A percentile compares a stretch with the other conserved stretches of the same genome.
These are phyloP conservation scores for Alectoris magna DNA, from an alignment of 2,797 vertebrate genomes.

Conservation along the genomic window DNA sequence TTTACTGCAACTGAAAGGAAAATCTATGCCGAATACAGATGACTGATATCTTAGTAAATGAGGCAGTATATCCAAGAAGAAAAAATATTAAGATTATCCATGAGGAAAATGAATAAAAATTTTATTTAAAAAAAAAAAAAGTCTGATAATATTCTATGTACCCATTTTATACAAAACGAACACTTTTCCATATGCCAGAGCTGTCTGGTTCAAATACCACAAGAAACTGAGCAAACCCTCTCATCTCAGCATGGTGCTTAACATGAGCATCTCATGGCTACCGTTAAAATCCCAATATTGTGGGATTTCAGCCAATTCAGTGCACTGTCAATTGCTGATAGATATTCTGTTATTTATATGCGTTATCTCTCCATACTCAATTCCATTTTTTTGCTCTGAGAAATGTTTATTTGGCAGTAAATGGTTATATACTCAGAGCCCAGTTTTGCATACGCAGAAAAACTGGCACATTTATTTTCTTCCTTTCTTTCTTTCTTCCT, in stretches of 20 bases:
- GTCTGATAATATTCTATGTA: background rate
- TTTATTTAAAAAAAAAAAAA: background rate
- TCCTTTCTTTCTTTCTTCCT: too few species aligned
- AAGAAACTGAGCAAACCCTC: background rate
- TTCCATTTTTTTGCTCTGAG: background rate
- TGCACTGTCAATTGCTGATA: background rate
- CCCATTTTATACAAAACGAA: background rate
- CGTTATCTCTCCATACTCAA: background rate
- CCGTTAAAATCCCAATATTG: background rate
- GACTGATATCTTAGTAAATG: background rate
- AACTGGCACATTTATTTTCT: too few species aligned
- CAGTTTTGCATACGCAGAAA: too few species aligned
- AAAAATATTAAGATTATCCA: background rate
- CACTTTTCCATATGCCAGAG: background rate
- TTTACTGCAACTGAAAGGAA: background rate
- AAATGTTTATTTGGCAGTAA: background rate
- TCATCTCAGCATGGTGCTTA: background rate
- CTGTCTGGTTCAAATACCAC: background rate
- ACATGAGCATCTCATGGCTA: accelerated
- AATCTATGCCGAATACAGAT: background rate
- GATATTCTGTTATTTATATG: background rate
- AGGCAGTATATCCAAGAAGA: background rate
- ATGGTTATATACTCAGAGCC: too few species aligned
- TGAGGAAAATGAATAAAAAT: background rate
- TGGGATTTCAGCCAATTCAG: background rate